These are phyloP conservation scores for Marmota monax DNA, from an alignment of 2,113 vertebrate genomes.

Conservation along the genomic window DNA sequence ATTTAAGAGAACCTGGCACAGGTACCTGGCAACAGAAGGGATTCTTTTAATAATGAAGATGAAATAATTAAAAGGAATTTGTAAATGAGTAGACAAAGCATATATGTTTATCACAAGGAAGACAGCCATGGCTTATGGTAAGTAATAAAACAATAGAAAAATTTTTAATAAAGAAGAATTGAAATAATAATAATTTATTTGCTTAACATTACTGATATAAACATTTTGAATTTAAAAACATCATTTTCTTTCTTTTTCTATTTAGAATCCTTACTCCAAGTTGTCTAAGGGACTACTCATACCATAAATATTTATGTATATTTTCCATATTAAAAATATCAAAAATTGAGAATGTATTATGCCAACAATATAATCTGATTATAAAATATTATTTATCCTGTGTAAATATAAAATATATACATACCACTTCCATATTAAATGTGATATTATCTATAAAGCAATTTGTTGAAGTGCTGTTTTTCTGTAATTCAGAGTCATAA, in stretches of 20 bases:
- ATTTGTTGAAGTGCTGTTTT: neutral
- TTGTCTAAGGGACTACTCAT: neutral
- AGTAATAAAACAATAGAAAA: neutral
- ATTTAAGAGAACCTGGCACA: no score
- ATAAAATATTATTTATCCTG: neutral
- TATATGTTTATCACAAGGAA: neutral
- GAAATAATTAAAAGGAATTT: neutral
- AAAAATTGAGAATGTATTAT: neutral
- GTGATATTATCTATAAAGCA: neutral
- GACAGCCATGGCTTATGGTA: neutral
- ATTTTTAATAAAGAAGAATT: neutral
- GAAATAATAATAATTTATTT: neutral
- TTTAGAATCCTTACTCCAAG: neutral
- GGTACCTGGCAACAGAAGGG: no score
- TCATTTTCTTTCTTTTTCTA: neutral
- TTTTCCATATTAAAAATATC: neutral
- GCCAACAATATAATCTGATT: neutral
- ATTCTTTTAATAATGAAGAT: neutral
- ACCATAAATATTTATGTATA: neutral
- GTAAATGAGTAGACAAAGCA: neutral
- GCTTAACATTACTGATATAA: neutral
- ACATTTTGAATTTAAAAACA: neutral
- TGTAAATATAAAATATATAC: neutral
- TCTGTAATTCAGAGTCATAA: neutral
- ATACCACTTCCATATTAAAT: neutral